Conservation (phyloP, 2,888 invertebrate species). For the Eledona agricola region DNA sequence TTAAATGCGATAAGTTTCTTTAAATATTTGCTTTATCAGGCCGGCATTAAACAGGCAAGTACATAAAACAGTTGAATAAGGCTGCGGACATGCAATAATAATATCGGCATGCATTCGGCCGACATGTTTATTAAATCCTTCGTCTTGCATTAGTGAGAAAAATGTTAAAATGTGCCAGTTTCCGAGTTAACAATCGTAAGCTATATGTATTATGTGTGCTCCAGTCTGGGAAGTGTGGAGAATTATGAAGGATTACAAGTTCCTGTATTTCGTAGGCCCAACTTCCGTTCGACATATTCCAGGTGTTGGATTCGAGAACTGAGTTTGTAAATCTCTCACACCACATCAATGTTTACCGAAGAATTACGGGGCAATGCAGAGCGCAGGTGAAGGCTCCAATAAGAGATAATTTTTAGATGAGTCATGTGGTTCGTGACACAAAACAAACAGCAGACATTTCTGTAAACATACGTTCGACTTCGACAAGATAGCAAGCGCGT, state of each 20-base stretch:
- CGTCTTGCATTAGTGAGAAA: slow-evolving; percentile 13
- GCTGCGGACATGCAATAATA: slow-evolving; percentile 21
- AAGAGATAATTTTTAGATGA: slow-evolving; percentile 18
- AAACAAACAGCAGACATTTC: slow-evolving; percentile 7
- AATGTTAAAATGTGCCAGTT: too few species aligned
- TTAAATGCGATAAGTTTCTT: slow-evolving; percentile 25
- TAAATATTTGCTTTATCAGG: slow-evolving; percentile 35
- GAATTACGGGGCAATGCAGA: slow-evolving; percentile 3
- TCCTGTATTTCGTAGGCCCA: slow-evolving; percentile 42
- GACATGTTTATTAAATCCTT: slow-evolving; percentile 26
- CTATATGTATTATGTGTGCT: slow-evolving; percentile 42
- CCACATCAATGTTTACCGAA: not conserved
- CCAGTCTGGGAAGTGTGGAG: slow-evolving; percentile 55
- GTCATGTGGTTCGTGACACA: slow-evolving; percentile 12
- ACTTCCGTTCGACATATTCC: slow-evolving; percentile 38
- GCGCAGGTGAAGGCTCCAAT: not conserved
- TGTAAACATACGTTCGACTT: slow-evolving; percentile 9
- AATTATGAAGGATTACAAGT: slow-evolving; percentile 53
- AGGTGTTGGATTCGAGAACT: slow-evolving; percentile 26
- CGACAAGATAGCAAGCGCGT: slow-evolving; percentile 6
- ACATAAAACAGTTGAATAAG: slow-evolving; percentile 19
- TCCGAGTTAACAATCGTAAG: not conserved
- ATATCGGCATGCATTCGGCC: slow-evolving; percentile 20
- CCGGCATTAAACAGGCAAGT: slow-evolving; percentile 16
- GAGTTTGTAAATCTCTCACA: slow-evolving; percentile 22